Evolutionary conservation across 2,797 vertebrate genomes (phyloP), one percentile per base, ranked within the genome.

Genomic region (Enteromius thamalakanensis): DNA sequence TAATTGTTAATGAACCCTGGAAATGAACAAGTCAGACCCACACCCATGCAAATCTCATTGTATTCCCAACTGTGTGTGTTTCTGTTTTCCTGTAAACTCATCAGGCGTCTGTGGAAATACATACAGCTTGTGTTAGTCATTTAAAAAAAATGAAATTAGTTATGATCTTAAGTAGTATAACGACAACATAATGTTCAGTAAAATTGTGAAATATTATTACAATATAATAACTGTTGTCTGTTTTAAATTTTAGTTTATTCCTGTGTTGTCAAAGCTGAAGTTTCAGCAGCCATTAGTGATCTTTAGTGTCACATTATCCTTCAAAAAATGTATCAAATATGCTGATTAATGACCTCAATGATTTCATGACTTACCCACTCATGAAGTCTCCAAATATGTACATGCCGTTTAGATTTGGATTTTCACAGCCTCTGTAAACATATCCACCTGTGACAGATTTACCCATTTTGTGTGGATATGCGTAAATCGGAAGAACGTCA

Each of bases 381-480:
- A 99, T 99, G 91, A 99, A 99, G 91, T 99, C 98, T 85, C 97
- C 98, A 82, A 99, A 99, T 91, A 99, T 96, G 91, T 99, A 99
- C 87, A 98, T 94, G 81, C 97, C 97, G 0, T 98, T 98, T 82
- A 99, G 89, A 89, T 99, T 99, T 53, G 98, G 97, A 90, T 94
- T 94, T 91, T 98, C 95, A 0, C 98, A 99, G 45, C 98, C 97
- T 65, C 97, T 91, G 89, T 99, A 99, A 71, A 99, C 91, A 0
- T 97, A 99, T 32, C 98, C 97, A 17, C 98, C 98, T 0, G 97
- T 99, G 75, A 99, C 97, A 0, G 97, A 99, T 89, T 99, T 99
- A 15, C 98, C 97, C 93, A 96, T 92, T 89, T 95, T 96, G 91
- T 99, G 98, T 10, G 96, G 95, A 85, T 99, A 99, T 0, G 97